phyloP scores from a whole-genome alignment of 2,113 vertebrate genomes.

The Bolborhynchus lineola region DNA sequence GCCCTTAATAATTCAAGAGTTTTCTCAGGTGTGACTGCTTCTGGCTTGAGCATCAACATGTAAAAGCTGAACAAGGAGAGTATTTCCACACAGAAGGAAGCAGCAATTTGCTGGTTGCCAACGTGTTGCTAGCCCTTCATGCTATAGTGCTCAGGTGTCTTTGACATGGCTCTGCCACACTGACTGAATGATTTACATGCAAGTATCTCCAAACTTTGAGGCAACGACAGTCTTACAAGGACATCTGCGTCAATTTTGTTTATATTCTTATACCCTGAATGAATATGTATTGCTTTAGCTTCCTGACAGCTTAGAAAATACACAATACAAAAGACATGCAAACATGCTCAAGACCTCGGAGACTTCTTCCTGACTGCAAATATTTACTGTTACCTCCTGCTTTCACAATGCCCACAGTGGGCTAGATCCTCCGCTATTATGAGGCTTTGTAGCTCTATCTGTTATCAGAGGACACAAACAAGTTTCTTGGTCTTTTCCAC shows the following conservation, averaged over 20 bases:
- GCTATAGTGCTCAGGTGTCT: not conserved
- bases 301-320: not conserved
- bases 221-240: not conserved
- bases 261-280: not conserved
- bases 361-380: not conserved
- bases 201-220: not conserved
- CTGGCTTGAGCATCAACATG: not conserved
- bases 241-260: not conserved
- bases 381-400: not conserved
- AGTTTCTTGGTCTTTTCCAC: not conserved
- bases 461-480: not conserved
- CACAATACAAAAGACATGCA: not conserved
- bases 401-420: not conserved
- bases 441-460: not conserved
- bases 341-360: not conserved
- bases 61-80: not conserved
- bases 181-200: not conserved
- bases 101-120: not conserved
- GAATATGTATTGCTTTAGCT: not conserved
- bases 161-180: fast-evolving
- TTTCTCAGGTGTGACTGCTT: not conserved
- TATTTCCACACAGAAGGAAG: not conserved
- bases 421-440: not conserved
- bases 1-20: not conserved
- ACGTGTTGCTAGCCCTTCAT: not conserved